Percentiles rank a stretch among this genome's conserved stretches.
These are phyloP conservation scores for Lasioglossum morio DNA, from an alignment of 2,888 invertebrate species.

Conservation along the genomic window DNA sequence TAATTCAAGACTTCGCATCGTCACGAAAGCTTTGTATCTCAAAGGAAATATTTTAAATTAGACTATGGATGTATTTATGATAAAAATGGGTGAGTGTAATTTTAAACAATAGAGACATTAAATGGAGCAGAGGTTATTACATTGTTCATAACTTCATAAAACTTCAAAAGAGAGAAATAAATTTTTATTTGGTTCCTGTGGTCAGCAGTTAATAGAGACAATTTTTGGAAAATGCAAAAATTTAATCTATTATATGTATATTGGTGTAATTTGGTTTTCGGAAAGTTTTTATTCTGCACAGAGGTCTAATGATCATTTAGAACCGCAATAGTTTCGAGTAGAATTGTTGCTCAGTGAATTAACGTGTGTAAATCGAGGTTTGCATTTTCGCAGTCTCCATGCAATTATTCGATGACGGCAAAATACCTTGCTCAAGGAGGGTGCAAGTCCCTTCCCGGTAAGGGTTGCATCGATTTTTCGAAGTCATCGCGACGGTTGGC, in stretches of 20 bases:
- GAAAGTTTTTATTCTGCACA: neutral
- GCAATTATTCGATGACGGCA: slow-evolving; percentile 33
- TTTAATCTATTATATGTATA: no score
- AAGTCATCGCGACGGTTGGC: slow-evolving; percentile 62
- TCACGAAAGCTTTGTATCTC: no score
- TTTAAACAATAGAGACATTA: neutral
- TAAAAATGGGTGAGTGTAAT: neutral
- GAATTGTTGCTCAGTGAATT: neutral
- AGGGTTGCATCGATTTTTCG: slow-evolving; percentile 64
- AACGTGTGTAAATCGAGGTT: neutral
- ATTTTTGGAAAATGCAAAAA: neutral
- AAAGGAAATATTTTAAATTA: neutral
- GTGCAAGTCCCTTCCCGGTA: slow-evolving; percentile 12
- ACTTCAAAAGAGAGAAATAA: neutral
- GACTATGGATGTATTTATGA: neutral
- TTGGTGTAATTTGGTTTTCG: no score
- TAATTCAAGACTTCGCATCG: no score
- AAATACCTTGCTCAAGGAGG: slow-evolving; percentile 17
- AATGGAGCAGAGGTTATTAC: neutral
- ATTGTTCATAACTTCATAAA: neutral
- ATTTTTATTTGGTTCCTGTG: neutral
- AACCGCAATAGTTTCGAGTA: neutral
- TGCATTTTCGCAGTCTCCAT: no score
- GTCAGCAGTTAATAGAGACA: neutral
- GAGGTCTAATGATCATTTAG: neutral